phyloP scores from a whole-genome alignment of 2,797 vertebrate species.

The Lithobates sylvaticus region DNA sequence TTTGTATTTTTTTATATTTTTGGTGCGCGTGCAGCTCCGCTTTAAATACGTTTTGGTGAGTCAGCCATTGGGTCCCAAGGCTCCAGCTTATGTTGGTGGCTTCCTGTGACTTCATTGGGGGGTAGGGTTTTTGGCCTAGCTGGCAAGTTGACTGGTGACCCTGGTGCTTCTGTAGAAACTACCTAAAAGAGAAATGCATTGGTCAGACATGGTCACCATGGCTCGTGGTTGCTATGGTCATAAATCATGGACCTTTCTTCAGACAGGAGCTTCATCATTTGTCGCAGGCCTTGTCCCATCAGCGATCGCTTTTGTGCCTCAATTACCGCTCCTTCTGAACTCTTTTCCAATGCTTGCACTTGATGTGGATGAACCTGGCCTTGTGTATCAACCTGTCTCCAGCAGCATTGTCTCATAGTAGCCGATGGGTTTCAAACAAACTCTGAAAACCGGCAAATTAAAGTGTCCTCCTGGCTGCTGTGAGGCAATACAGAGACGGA shows the following conservation, averaged over 20 bases:
- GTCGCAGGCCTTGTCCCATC: neutral
- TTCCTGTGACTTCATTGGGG: too few species aligned
- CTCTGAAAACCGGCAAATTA: too few species aligned
- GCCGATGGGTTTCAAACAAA: neutral
- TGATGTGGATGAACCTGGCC: neutral
- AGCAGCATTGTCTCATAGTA: neutral
- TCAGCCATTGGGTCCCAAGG: neutral
- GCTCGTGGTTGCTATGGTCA: neutral
- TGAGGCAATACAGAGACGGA: neutral
- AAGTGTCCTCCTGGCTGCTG: neutral
- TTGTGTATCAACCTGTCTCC: too few species aligned
- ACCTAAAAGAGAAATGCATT: neutral
- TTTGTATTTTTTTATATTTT: too few species aligned
- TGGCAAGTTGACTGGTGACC: too few species aligned
- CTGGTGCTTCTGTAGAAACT: too few species aligned
- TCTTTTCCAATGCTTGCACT: neutral
- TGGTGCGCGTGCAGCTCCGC: too few species aligned
- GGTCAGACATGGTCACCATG: neutral
- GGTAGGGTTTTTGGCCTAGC: too few species aligned
- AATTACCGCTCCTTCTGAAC: neutral
- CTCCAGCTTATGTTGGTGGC: too few species aligned
- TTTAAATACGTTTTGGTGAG: neutral
- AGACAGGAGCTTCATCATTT: neutral
- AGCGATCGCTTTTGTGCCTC: neutral
- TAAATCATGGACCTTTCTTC: neutral